A percentile compares a stretch with the other conserved stretches of the same genome.
These are phyloP conservation scores for Cyanoderma ruficeps DNA, from an alignment of 2,113 vertebrate species.

Conservation along the genomic window DNA sequence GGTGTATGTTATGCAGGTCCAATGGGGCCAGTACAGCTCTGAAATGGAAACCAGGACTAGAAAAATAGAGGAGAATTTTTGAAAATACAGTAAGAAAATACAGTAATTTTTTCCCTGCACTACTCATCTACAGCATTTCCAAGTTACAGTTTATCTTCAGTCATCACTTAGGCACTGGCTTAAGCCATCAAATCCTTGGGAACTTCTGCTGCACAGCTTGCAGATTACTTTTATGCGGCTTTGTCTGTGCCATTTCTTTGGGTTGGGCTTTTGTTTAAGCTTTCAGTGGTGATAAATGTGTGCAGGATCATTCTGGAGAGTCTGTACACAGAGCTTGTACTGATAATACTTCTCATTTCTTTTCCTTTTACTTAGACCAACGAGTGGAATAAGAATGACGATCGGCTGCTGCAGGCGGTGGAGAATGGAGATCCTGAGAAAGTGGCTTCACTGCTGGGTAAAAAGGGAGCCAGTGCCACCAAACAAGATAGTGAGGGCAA, in stretches of 20 bases:
- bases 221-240: neutral
- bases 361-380: slow-evolving; percentile 78
- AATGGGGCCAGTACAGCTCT: neutral
- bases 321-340: neutral
- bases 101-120: neutral
- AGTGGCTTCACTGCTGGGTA: slow-evolving; percentile 88
- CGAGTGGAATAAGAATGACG: slow-evolving; percentile 97
- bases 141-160: neutral
- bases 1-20: neutral
- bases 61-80: neutral
- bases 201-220: neutral
- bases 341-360: neutral
- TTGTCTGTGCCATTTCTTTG: neutral
- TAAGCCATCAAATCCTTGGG: neutral
- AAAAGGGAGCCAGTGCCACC: slow-evolving; percentile 91
- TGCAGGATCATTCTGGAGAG: neutral
- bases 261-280: neutral
- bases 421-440: slow-evolving; percentile 94
- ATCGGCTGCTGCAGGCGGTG: slow-evolving; percentile 93
- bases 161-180: neutral
- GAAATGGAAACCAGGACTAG: neutral
- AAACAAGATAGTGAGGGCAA: slow-evolving; percentile 93
- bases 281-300: neutral
- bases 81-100: neutral
- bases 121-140: neutral